Evolutionary conservation across 2,797 vertebrate species (phyloP).

Genomic region (Novumbra hubbsi): DNA sequence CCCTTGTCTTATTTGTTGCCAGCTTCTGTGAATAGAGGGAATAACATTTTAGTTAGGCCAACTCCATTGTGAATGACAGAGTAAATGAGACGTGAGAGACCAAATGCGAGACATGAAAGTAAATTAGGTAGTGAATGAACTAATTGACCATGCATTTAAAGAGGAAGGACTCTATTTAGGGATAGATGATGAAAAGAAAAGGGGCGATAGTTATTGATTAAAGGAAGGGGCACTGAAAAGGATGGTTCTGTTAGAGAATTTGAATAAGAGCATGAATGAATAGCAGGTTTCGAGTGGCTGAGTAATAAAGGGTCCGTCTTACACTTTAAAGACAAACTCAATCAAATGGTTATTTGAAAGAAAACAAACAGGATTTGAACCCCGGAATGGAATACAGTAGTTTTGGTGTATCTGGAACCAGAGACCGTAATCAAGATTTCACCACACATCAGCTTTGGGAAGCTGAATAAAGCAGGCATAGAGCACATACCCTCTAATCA

Average conservation of each 20-base stretch:
- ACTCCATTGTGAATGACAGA: slow-evolving; percentile 16
- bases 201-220: slow-evolving; percentile 53
- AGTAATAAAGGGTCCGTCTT: slow-evolving; percentile 19
- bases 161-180: slow-evolving; percentile 29
- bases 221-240: slow-evolving; percentile 39
- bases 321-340: not conserved
- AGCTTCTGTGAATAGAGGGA: slow-evolving; percentile 29
- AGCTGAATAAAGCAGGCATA: not conserved
- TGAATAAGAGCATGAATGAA: slow-evolving; percentile 40
- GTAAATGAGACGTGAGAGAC: slow-evolving; percentile 54
- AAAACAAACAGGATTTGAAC: not conserved
- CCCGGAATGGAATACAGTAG: not conserved
- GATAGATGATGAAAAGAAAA: slow-evolving; percentile 46
- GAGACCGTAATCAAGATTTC: slow-evolving; percentile 1
- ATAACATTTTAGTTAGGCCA: slow-evolving; percentile 22
- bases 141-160: slow-evolving; percentile 53
- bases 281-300: slow-evolving; percentile 49
- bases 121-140: slow-evolving; percentile 45
- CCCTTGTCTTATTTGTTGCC: slow-evolving; percentile 27
- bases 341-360: not conserved
- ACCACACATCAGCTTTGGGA: slow-evolving; percentile 1
- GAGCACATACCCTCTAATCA: not conserved
- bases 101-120: slow-evolving; percentile 20
- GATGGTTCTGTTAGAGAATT: slow-evolving; percentile 29
- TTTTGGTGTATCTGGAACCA: not conserved